These are phyloP conservation scores for Ectobius pallidus DNA, from an alignment of 2,888 invertebrate species.

Conservation along the genomic window DNA sequence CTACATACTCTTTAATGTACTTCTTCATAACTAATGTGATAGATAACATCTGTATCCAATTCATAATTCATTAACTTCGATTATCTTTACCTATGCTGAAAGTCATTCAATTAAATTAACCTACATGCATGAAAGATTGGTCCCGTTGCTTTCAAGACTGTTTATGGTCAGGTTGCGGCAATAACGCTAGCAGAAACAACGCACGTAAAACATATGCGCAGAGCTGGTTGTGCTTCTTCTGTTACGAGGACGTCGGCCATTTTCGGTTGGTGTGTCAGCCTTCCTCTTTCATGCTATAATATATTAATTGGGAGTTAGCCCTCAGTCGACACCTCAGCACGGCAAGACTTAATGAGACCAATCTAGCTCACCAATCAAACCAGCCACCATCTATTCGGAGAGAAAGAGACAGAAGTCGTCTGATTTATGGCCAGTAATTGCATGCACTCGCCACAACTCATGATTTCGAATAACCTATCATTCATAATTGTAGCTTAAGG, in stretches of 20 bases:
- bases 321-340: conserved; percentile 39
- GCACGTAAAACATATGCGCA: background rate
- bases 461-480: conserved; percentile 32
- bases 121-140: too few species aligned
- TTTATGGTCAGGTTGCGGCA: background rate
- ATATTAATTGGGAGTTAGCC: conserved; percentile 37
- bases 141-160: too few species aligned
- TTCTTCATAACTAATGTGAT: too few species aligned
- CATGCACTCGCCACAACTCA: conserved; percentile 32
- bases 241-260: background rate
- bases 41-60: too few species aligned
- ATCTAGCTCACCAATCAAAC: background rate
- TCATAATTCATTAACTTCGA: too few species aligned
- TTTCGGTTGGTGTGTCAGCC: background rate
- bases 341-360: conserved; percentile 27
- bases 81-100: too few species aligned
- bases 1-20: too few species aligned
- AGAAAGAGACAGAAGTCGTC: background rate
- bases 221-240: conserved; percentile 2
- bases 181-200: background rate
- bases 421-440: conserved; percentile 41
- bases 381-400: background rate
- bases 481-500: conserved; percentile 40
- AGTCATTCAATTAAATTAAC: too few species aligned
- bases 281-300: conserved; percentile 25